Conservation (phyloP, 2,888 invertebrate genomes). For the Macaria notata region DNA sequence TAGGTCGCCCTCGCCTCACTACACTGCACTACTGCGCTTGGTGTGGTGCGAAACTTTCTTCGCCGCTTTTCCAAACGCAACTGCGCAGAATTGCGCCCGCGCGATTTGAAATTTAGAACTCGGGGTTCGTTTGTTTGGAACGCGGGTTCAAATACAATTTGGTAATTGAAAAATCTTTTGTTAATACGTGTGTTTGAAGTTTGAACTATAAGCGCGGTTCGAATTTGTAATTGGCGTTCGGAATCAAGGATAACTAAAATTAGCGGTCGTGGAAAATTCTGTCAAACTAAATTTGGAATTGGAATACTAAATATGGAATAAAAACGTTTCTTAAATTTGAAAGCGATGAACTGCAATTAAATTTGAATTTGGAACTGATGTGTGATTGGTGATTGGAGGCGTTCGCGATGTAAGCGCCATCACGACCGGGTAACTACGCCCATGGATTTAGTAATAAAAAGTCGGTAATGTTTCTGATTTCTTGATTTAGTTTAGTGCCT, state of each 20-base stretch:
- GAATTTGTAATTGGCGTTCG: too few relatives aligned
- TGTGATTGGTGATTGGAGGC: conserved; percentile 49
- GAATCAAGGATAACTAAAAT: neutral
- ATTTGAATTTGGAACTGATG: conserved; percentile 25
- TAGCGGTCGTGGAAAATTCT: neutral
- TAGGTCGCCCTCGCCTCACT: conserved; percentile 81
- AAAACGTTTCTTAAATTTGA: conserved; percentile 8
- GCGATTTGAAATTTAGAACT: conserved; percentile 23
- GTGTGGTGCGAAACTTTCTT: conserved; percentile 78
- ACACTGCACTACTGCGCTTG: conserved; percentile 60
- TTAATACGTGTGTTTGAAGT: conserved; percentile 20
- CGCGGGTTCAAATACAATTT: too few relatives aligned
- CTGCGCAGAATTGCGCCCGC: conserved; percentile 62
- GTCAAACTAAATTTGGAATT: neutral
- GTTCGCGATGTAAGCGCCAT: conserved; percentile 64
- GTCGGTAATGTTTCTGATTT: conserved; percentile 75
- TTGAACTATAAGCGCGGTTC: conserved; percentile 16
- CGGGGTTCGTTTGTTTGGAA: too few relatives aligned
- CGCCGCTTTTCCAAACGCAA: conserved; percentile 77
- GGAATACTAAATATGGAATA: neutral
- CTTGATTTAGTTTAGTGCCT: conserved; percentile 37
- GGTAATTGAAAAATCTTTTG: too few relatives aligned
- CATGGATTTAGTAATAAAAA: conserved; percentile 80
- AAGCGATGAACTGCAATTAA: neutral
- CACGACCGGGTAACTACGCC: conserved; percentile 67